These are phyloP conservation scores for Cryptocheilus praepositus DNA, from an alignment of 2,888 invertebrate genomes.

Conservation along the genomic window DNA sequence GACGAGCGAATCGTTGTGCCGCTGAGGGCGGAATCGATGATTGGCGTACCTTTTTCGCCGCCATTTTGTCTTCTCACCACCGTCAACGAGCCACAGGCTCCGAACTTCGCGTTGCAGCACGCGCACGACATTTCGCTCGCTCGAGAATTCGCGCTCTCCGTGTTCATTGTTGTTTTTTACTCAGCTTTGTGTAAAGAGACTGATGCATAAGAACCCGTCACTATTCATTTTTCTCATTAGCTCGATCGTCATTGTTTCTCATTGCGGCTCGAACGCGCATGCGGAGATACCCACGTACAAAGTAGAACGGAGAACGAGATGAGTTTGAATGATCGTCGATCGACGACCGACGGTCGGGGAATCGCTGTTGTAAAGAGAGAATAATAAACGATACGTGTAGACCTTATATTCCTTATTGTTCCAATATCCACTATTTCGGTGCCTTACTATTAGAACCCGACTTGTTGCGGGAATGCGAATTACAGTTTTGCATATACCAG, in stretches of 20 bases:
- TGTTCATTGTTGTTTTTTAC: conserved; percentile 61
- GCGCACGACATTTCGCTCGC: conserved; percentile 23
- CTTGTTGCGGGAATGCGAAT: too few relatives aligned
- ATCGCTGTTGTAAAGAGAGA: conserved; percentile 54
- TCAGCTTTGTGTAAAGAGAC: conserved; percentile 64
- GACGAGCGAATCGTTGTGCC: conserved; percentile 31
- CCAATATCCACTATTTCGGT: too few relatives aligned
- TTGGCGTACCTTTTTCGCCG: not conserved
- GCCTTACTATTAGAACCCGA: too few relatives aligned
- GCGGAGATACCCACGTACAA: conserved; percentile 42
- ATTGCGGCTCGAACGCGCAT: conserved; percentile 43
- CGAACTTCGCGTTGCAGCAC: conserved; percentile 26
- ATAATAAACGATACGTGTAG: conserved; percentile 58
- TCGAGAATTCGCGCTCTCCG: conserved; percentile 41
- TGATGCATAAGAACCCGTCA: conserved; percentile 56
- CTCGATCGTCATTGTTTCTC: conserved; percentile 47
- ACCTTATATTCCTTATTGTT: too few relatives aligned
- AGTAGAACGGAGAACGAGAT: conserved; percentile 17
- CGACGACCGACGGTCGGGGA: conserved; percentile 36
- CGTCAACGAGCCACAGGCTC: too few relatives aligned
- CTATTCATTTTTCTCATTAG: conserved; percentile 42
- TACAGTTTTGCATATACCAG: too few relatives aligned
- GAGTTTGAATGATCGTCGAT: conserved; percentile 20
- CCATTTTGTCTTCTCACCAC: too few relatives aligned
- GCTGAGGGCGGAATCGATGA: conserved; percentile 11